These are phyloP conservation scores for Luperina nickerlii DNA, from an alignment of 2,888 invertebrate species.

Conservation along the genomic window DNA sequence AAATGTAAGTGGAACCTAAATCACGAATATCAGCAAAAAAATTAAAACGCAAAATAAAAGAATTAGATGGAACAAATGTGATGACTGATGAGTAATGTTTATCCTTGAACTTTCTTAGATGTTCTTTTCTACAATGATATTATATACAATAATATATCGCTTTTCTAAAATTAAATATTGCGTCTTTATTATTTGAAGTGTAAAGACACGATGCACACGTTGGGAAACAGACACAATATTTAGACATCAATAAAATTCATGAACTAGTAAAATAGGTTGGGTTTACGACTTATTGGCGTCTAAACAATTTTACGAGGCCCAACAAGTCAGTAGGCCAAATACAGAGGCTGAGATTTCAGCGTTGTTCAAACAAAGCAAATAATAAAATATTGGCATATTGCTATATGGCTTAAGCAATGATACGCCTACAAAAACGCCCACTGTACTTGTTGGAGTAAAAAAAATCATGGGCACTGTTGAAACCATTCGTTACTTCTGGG, in stretches of 20 bases:
- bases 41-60: not conserved
- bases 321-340: constrained; percentile 60
- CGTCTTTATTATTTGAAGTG: not conserved
- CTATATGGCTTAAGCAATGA: constrained; percentile 55
- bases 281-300: constrained; percentile 59
- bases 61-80: constrained; percentile 12
- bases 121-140: not conserved
- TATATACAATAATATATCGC: too few relatives aligned
- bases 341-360: constrained; percentile 59
- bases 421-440: constrained; percentile 69
- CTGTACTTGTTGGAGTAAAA: constrained; percentile 53
- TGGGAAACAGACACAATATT: constrained; percentile 38
- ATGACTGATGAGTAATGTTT: constrained; percentile 8
- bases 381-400: constrained; percentile 67
- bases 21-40: not conserved
- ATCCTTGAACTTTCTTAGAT: constrained; percentile 15
- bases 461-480: constrained; percentile 55
- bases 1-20: not conserved
- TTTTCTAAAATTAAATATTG: constrained; percentile 26
- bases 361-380: constrained; percentile 61
- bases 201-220: constrained; percentile 33
- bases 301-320: constrained; percentile 51
- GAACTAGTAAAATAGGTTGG: constrained; percentile 39
- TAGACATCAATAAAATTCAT: constrained; percentile 57
- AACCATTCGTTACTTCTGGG: constrained; percentile 53